These are phyloP conservation scores for Drosophila ananassae DNA, from an alignment of 1,140 invertebrate species.

Conservation along the genomic window DNA sequence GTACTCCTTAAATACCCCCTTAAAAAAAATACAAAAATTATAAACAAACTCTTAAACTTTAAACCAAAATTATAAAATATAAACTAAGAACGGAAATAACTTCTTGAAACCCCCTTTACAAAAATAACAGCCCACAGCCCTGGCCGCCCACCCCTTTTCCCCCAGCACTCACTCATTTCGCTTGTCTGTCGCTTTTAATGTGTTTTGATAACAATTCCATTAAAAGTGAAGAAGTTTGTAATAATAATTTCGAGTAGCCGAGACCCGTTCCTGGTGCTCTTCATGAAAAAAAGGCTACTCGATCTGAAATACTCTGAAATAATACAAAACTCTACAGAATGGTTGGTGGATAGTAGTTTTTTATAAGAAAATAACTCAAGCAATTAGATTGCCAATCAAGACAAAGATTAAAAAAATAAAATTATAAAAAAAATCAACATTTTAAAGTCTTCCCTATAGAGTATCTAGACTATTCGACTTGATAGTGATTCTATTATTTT, in stretches of 20 bases:
- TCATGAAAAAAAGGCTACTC: neutral
- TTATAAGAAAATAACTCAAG: too few species aligned
- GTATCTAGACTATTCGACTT: neutral
- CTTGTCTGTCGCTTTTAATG: constrained; percentile 67
- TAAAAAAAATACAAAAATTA: too few species aligned
- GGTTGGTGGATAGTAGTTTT: too few species aligned
- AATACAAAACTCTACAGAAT: too few species aligned
- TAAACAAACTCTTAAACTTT: too few species aligned
- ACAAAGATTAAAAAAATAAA: too few species aligned
- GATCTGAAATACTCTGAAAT: constrained; percentile 10
- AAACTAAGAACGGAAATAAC: neutral
- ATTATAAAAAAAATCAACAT: too few species aligned
- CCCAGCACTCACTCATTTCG: constrained; percentile 10
- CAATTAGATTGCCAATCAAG: too few species aligned
- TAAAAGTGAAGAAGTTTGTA: constrained; percentile 81
- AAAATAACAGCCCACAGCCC: neutral
- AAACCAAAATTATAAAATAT: too few species aligned
- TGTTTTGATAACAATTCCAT: constrained; percentile 82
- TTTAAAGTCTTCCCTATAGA: neutral
- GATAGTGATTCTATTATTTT: neutral
- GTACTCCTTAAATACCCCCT: too few species aligned
- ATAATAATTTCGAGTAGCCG: constrained; percentile 65
- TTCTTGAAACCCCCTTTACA: neutral
- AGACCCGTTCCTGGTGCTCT: constrained; percentile 10
- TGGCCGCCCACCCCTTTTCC: constrained; percentile 1